Evolutionary conservation across 2,888 invertebrate species (phyloP), one percentile per base, ranked within the genome.

Genomic region (Campaea margaritaria): DNA sequence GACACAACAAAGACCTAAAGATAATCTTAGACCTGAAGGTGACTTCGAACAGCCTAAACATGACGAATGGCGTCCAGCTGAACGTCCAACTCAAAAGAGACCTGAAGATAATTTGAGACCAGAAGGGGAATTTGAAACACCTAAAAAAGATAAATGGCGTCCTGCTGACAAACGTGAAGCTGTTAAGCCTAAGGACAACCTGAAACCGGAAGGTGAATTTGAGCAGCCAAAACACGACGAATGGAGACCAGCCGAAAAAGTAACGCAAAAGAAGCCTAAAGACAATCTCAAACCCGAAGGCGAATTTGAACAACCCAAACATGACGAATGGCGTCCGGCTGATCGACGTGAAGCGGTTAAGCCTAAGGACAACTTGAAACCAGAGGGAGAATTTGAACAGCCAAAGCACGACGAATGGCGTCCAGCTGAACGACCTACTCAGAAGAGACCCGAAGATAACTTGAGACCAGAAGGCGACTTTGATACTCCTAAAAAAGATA

Each of bases 1-100:
- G 2, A 54, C 53, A 0, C 73, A 50, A 0, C 73, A 50, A 71
- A 78, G 79, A 53, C 85, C 90, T 31, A 14, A 80, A 8, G 94
- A 95, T 69, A 94, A 95, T 75, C 74, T 95, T 0, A 84, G 81
- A 41, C 93, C 94, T 0, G 95, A 95, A 75, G 95, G 95, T 0
- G 93, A 94, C 0, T 93, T 94, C 67, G 90, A 90, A 46, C 68
- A 75, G 2, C 93, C 91, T 0, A 82, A 86, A 48, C 82, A 82
- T 1, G 84, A 85, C 0, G 69, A 82, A 60, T 90, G 88, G 80
- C 75, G 79, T 0, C 87, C 86, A 34, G 83, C 84, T 68, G 85
- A 91, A 62, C 68, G 81, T 34, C 80, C 69, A 9, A 73, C 58
- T 0, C 72, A 58, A 0, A 70, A 50, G 16, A 76, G 74, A 48